Base-by-base conservation (phyloP, 2,888 invertebrate species). In the Ornithoptera priamus region DNA sequence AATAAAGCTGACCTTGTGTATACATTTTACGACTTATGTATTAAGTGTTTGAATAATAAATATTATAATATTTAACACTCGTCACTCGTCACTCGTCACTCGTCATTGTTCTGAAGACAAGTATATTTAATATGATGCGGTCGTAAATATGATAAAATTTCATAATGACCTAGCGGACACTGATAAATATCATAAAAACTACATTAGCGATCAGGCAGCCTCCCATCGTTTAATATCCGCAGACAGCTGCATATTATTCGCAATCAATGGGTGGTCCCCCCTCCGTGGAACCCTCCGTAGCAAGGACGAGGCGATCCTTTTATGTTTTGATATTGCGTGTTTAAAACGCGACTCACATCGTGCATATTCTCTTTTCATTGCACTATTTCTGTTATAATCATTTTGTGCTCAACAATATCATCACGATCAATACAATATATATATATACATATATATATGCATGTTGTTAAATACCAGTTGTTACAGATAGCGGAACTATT, bases 181-280 rank as follows among this genome's bases (percentile, higher is more conserved):
- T 53, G 53, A n/a, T n/a, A 53, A 53, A 58, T 58, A 58, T 22
- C 57, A 22, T 22, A 24, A 58, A 67, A 61, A 53, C 17, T 53
- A 67, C 53, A 56, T 50, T 64, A 53, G 24, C 67, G 39, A 62
- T 56, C 39, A 57, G 36, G n/a, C 58, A 46, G 46, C 58, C 46
- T 20, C n/a, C 58, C 58, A 30, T 42, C 42, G 62, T 42, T 62
- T 62, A 62, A 67, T 68, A 58, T 63, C 60, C 65, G 56, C 30
- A 65, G 69, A 69, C 69, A 69, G 65, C 65, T 69, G 69, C 69
- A 61, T 61, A 65, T 65, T 65, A 64, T 60, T 68, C 24, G 60
- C 69, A 22, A 69, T 30, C 60, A 30, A 65, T 61, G 65, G 65
- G 69, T 65, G 65, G 62, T 66, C 69, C 69, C 69, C 69, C 65